These are phyloP conservation scores for Ectobius pallidus DNA, from an alignment of 2,888 invertebrate species.

Conservation along the genomic window DNA sequence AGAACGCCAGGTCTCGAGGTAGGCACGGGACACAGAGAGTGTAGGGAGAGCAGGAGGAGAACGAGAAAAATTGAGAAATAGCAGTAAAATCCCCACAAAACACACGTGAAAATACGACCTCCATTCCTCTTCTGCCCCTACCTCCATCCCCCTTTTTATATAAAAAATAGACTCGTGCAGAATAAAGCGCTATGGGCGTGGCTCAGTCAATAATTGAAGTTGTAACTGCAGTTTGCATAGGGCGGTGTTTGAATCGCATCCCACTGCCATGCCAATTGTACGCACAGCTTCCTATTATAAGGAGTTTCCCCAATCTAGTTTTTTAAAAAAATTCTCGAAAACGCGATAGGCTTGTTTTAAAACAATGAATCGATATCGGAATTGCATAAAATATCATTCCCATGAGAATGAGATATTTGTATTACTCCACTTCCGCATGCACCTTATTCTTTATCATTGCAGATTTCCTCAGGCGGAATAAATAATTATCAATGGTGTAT, in stretches of 20 bases:
- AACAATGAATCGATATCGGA: neutral
- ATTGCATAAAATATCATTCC: no score
- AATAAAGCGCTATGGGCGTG: slow-evolving; percentile 1
- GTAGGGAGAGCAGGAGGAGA: neutral
- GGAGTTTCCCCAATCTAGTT: no score
- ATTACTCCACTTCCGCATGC: no score
- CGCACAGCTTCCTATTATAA: no score
- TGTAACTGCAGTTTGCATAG: slow-evolving; percentile 22
- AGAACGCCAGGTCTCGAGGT: slow-evolving; percentile 14
- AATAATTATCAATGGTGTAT: no score
- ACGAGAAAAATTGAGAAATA: slow-evolving; percentile 15
- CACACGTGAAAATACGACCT: slow-evolving; percentile 16
- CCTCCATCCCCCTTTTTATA: neutral
- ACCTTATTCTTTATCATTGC: no score
- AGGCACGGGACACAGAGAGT: no score
- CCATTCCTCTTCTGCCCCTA: neutral
- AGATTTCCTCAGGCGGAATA: no score
- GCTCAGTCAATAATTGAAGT: slow-evolving; percentile 18
- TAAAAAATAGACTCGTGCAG: neutral
- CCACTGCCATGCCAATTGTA: neutral
- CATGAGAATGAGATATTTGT: no score
- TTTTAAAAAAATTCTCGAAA: neutral
- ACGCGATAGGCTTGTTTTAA: neutral
- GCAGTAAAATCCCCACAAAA: slow-evolving; percentile 18
- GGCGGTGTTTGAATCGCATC: neutral